phyloP scores from a whole-genome alignment of 2,113 vertebrate species.

The Rhabdornis inornatus region DNA sequence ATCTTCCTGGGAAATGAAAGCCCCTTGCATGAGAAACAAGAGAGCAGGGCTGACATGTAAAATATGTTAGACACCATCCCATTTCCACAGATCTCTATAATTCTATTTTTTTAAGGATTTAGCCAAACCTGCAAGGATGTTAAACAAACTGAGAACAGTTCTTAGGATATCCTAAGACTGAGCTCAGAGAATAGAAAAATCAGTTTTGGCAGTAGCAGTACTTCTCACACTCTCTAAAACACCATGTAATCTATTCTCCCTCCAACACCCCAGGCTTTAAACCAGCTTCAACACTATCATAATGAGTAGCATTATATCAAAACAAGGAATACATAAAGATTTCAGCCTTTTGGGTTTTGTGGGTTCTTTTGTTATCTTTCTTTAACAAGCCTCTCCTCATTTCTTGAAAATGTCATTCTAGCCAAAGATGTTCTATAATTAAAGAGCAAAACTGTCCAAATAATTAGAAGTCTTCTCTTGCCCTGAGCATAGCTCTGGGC shows the following conservation, averaged over 20 bases:
- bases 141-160: background rate
- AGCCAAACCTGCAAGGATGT: background rate
- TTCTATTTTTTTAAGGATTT: background rate
- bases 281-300: background rate
- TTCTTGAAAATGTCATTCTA: slow-evolving; percentile 47
- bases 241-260: background rate
- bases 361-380: background rate
- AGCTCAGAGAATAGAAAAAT: background rate
- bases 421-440: slow-evolving; percentile 49
- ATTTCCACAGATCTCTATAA: background rate
- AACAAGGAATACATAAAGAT: slow-evolving; percentile 9
- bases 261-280: background rate
- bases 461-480: slow-evolving; percentile 59
- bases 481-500: slow-evolving; percentile 30
- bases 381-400: background rate
- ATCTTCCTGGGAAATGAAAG: background rate
- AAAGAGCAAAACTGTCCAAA: slow-evolving; percentile 58
- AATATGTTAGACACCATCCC: background rate
- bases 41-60: background rate
- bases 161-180: background rate
- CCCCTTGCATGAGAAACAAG: background rate
- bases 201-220: background rate
- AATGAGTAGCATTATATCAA: background rate
- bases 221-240: background rate
- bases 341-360: background rate